Evolutionary conservation across 1,140 invertebrate species (phyloP).

Genomic region (Drosophila tropicalis): DNA sequence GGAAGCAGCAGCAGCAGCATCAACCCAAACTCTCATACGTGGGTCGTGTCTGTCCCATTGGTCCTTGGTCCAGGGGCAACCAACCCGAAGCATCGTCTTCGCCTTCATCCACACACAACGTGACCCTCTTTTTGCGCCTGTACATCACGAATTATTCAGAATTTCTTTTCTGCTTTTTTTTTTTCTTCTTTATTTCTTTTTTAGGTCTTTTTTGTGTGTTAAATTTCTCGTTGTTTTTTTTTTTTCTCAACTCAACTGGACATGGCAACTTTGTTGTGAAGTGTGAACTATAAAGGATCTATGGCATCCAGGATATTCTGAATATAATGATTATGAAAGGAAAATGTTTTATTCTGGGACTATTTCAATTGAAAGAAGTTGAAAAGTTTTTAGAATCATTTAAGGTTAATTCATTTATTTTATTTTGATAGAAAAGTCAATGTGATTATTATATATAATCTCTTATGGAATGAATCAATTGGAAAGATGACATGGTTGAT

Average conservation of each 20-base stretch:
- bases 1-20: conserved; percentile 20
- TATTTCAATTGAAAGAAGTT: too few species aligned
- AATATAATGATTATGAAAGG: too few species aligned
- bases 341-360: too few species aligned
- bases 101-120: conserved; percentile 62
- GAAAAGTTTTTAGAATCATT: too few species aligned
- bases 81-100: conserved; percentile 53
- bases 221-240: not conserved
- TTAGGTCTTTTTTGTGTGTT: conserved; percentile 9
- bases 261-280: conserved; percentile 45
- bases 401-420: too few species aligned
- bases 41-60: conserved; percentile 27
- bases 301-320: not conserved
- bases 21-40: conserved; percentile 44
- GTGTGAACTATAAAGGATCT: conserved; percentile 1
- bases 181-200: conserved; percentile 9
- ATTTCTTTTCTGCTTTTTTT: conserved; percentile 51
- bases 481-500: too few species aligned
- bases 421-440: too few species aligned
- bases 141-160: conserved; percentile 82
- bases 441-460: too few species aligned
- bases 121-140: conserved; percentile 83
- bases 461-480: too few species aligned
- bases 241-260: conserved; percentile 21
- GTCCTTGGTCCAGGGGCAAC: conserved; percentile 46